phyloP scores from a whole-genome alignment of 2,113 vertebrate genomes.

The Bufo gargarizans region DNA sequence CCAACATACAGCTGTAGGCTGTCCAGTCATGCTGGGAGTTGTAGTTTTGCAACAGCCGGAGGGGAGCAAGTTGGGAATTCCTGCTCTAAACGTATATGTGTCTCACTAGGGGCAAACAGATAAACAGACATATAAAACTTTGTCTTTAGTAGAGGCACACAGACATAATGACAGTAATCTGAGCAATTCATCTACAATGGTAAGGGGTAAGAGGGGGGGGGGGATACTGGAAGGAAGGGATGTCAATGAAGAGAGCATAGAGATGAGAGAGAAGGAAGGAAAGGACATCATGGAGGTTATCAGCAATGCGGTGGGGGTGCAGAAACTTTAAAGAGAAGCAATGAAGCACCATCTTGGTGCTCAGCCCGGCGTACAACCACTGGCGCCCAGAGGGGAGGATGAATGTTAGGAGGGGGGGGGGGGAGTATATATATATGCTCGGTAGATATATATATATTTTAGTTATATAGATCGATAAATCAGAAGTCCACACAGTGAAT shows the following conservation, averaged over 20 bases:
- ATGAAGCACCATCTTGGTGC: constrained; percentile 25
- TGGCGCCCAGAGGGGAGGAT: constrained; percentile 11
- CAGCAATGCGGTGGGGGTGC: neutral
- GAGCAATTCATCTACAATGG: neutral
- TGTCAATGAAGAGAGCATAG: neutral
- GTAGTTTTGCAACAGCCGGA: no score
- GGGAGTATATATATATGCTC: constrained; percentile 28
- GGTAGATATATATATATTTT: constrained; percentile 40
- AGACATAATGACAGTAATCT: neutral
- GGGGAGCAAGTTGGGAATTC: no score
- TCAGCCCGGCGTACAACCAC: constrained; percentile 2
- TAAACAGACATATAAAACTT: neutral
- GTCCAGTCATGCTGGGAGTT: no score
- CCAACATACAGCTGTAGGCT: no score
- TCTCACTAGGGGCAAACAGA: neutral
- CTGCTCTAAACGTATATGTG: no score
- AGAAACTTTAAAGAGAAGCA: constrained; percentile 17
- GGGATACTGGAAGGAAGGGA: neutral
- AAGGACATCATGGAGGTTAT: neutral
- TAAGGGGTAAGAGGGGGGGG: neutral
- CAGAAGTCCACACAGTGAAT: constrained; percentile 68
- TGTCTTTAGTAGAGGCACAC: neutral
- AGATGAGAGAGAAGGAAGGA: neutral
- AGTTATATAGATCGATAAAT: constrained; percentile 41
- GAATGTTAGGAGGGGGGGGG: constrained; percentile 48